phyloP scores from a whole-genome alignment of 2,888 invertebrate species.

The Thyatira batis region DNA sequence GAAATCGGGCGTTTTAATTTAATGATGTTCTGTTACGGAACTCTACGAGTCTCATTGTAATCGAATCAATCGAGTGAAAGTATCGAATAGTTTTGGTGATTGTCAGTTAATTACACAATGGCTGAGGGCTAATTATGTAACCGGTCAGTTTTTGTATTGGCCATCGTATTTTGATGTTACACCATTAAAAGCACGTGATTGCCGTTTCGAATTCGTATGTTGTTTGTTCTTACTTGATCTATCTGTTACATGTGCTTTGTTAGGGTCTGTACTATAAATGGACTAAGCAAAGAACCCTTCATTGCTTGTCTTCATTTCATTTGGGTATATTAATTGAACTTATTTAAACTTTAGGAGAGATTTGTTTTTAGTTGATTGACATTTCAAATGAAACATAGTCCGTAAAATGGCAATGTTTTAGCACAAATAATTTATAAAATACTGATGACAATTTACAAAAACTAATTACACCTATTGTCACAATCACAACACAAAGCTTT shows the following conservation, averaged over 20 bases:
- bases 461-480: conserved; percentile 20
- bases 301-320: no score
- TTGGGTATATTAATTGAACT: no score
- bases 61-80: conserved; percentile 35
- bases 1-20: background rate
- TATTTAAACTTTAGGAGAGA: no score
- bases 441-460: conserved; percentile 20
- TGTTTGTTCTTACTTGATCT: background rate
- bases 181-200: background rate
- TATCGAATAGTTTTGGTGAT: conserved; percentile 27
- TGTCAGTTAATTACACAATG: conserved; percentile 44
- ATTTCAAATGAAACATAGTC: background rate
- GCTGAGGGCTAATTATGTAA: conserved; percentile 36
- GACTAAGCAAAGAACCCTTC: no score
- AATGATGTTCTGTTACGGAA: conserved; percentile 5
- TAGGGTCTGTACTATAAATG: no score
- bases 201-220: background rate
- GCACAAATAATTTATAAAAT: conserved; percentile 1
- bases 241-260: no score
- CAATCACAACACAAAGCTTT: conserved; percentile 14
- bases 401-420: background rate
- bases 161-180: background rate
- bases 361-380: background rate
- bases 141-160: conserved; percentile 4
- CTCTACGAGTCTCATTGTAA: background rate